A percentile compares a stretch with the other conserved stretches of the same genome.
phyloP scores from a whole-genome alignment of 2,113 vertebrate species.

The Osmerus mordax region DNA sequence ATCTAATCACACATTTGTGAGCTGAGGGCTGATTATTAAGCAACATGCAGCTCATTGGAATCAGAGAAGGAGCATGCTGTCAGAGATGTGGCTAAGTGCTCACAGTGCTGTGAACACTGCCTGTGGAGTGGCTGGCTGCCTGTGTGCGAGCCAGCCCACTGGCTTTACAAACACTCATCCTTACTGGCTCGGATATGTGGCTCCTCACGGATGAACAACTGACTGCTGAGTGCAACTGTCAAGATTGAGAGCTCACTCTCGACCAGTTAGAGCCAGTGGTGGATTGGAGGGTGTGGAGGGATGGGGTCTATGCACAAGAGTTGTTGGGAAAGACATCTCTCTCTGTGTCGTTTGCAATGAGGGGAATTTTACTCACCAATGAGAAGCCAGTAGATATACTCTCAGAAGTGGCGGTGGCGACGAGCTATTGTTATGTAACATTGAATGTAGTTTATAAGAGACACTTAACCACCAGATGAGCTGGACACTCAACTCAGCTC shows the following conservation, averaged over 20 bases:
- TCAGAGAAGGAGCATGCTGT: background rate
- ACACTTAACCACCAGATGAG: constrained; percentile 25
- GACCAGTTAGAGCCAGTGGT: constrained; percentile 2
- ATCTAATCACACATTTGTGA: background rate
- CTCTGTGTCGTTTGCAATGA: background rate
- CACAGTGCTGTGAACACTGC: background rate
- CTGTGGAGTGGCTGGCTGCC: background rate
- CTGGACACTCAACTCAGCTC: constrained; percentile 22
- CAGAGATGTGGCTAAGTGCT: background rate
- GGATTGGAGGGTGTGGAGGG: background rate
- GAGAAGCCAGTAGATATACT: background rate
- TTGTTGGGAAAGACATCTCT: background rate
- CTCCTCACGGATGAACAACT: background rate
- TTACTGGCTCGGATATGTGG: constrained; percentile 2
- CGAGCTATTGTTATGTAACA: constrained; percentile 38
- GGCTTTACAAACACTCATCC: background rate
- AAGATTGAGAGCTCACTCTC: background rate
- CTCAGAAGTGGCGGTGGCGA: constrained; percentile 23
- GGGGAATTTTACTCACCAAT: constrained; percentile 14
- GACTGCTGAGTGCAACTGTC: background rate
- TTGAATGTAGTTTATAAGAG: constrained; percentile 42
- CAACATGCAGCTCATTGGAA: background rate
- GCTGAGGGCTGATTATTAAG: background rate
- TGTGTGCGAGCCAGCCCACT: background rate
- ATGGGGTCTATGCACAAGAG: background rate